Conservation (phyloP, 1,140 invertebrate genomes). For the Galendromus occidentalis region DNA sequence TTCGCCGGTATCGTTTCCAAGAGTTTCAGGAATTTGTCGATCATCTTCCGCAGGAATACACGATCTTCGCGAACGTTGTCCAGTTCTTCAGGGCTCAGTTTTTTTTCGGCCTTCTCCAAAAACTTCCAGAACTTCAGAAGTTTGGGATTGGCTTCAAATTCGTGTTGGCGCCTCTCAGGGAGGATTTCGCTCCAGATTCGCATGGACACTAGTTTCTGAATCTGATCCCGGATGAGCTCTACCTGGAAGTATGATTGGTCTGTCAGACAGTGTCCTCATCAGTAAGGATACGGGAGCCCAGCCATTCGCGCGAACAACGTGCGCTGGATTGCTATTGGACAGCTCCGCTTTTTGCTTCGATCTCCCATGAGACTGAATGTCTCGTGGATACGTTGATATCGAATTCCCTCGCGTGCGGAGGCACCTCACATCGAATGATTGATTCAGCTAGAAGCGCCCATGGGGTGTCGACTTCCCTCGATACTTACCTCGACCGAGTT, state of each 20-base stretch:
- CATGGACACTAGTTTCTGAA: slow-evolving; percentile 73
- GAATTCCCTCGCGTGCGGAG: no score
- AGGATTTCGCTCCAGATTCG: slow-evolving; percentile 84
- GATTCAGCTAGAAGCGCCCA: no score
- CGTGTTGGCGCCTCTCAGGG: slow-evolving; percentile 52
- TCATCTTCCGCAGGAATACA: slow-evolving; percentile 62
- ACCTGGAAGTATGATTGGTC: slow-evolving; percentile 72
- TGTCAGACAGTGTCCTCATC: no score
- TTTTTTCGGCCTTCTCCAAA: slow-evolving; percentile 58
- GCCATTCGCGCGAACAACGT: no score
- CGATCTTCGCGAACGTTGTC: slow-evolving; percentile 64
- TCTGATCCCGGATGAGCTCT: slow-evolving; percentile 69
- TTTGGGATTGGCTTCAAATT: slow-evolving; percentile 66
- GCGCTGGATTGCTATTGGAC: no score
- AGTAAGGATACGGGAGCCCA: no score
- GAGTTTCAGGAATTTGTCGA: slow-evolving; percentile 70
- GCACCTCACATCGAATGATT: no score
- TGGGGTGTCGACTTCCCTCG: neutral
- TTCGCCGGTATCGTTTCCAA: slow-evolving; percentile 49
- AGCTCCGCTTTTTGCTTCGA: no score
- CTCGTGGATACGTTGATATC: no score
- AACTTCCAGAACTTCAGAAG: slow-evolving; percentile 80
- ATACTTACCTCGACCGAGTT: slow-evolving; percentile 42
- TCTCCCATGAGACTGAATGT: no score
- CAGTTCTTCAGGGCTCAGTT: slow-evolving; percentile 41